Evolutionary conservation across 2,888 invertebrate genomes (phyloP).

Genomic region (Nephrotoma guestfalica): DNA sequence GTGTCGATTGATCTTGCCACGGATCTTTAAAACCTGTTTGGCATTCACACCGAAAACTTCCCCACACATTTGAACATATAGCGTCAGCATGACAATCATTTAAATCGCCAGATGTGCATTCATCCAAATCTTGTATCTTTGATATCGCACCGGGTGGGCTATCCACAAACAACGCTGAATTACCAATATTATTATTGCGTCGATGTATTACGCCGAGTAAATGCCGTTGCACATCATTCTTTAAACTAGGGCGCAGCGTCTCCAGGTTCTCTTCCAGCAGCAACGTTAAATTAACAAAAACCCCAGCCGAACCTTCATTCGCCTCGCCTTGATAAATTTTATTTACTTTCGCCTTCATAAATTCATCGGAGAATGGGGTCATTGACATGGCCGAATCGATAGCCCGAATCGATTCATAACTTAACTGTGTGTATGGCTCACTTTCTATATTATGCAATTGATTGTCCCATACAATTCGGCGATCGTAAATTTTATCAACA

Average conservation of each 20-base stretch:
- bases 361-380: constrained; percentile 81
- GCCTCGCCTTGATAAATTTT: constrained; percentile 60
- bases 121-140: constrained; percentile 67
- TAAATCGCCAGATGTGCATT: constrained; percentile 64
- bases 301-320: constrained; percentile 51
- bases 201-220: constrained; percentile 68
- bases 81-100: constrained; percentile 77
- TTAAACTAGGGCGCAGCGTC: constrained; percentile 50
- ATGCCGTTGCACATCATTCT: constrained; percentile 68
- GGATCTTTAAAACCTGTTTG: constrained; percentile 62
- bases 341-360: constrained; percentile 67
- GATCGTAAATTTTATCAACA: constrained; percentile 70
- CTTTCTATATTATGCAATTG: constrained; percentile 61
- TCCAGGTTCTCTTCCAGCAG: constrained; percentile 62
- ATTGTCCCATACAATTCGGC: constrained; percentile 60
- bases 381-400: constrained; percentile 84
- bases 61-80: constrained; percentile 67
- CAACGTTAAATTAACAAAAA: constrained; percentile 74
- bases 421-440: constrained; percentile 66
- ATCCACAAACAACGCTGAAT: constrained; percentile 73
- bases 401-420: constrained; percentile 75
- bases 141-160: constrained; percentile 66
- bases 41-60: constrained; percentile 55
- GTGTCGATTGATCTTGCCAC: constrained; percentile 46
- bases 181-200: constrained; percentile 75